Percentiles rank a stretch among this genome's conserved stretches.
These are phyloP conservation scores for Dolichoris vasculosae DNA, from an alignment of 1,140 invertebrate species.

Conservation along the genomic window DNA sequence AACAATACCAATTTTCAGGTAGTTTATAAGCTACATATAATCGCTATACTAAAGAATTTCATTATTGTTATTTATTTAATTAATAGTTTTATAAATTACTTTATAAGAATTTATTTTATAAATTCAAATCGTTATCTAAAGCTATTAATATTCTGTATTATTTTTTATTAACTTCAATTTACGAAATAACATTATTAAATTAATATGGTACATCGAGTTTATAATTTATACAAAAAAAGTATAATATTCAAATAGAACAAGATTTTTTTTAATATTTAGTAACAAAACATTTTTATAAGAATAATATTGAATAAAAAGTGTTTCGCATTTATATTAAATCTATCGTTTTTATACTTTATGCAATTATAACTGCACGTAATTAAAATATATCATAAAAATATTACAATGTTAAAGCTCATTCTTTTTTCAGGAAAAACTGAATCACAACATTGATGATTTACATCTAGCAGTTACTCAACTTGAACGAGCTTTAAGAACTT, in stretches of 20 bases:
- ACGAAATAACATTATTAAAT: not conserved
- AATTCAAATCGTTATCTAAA: not conserved
- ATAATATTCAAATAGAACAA: not conserved
- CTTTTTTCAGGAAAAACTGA: constrained; percentile 78
- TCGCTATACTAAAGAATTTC: constrained; percentile 36
- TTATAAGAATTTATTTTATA: not conserved
- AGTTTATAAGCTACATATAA: constrained; percentile 27
- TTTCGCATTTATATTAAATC: not conserved
- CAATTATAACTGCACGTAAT: constrained; percentile 8
- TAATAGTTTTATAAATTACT: constrained; percentile 1
- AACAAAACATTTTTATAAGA: not conserved
- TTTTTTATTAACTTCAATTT: not conserved
- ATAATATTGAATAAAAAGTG: not conserved
- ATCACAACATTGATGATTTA: constrained; percentile 80
- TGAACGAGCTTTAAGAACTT: constrained; percentile 78
- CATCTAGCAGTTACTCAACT: constrained; percentile 78
- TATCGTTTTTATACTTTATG: not conserved
- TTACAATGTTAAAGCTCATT: constrained; percentile 37
- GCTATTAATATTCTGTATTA: not conserved
- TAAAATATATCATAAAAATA: not conserved
- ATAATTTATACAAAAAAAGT: not conserved
- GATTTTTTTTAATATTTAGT: not conserved
- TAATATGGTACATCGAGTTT: not conserved
- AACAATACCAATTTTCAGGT: constrained; percentile 38
- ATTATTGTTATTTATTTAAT: constrained; percentile 45